Evolutionary conservation across 2,797 vertebrate genomes (phyloP), one percentile per base, ranked within the genome.

Genomic region (Melanotaenia parkinsoni): DNA sequence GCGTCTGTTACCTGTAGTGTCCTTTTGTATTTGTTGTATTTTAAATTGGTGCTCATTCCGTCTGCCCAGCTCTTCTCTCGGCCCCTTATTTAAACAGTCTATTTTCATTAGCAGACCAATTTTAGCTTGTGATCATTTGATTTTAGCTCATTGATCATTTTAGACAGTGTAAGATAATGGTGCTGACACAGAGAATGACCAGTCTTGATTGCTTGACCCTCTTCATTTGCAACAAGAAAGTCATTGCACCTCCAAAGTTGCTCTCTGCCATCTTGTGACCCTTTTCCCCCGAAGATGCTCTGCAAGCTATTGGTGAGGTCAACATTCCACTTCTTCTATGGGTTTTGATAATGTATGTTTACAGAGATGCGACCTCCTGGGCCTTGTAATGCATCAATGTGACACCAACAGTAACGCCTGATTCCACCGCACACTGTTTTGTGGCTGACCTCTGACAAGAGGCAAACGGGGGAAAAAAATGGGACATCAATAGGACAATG

Each of bases 341-440:
- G 96, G 94, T 97, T 97, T 96, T 98, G 96, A 98, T 99, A 98
- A 98, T 98, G 95, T 96, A 98, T 97, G 98, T 98, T 97, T 98
- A 96, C 95, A 96, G 96, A 98, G 97, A 95, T 87, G 85, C 97
- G 97, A 98, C 97, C 98, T 97, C 95, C 95, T 92, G 94, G 95
- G 94, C 95, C 28, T 88, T 91, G 96, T 95, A 96, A 97, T 99
- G 96, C 94, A 98, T 99, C 98, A 99, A 95, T 95, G 90, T 97
- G 97, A 97, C 97, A 96, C 13, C 81, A 93, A 94, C 96, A 96
- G 96, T 97, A 97, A 96, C 95, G 95, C 93, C 95, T 96, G 96
- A 97, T 97, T 97, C 96, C 93, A 93, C 91, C 53, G 77, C 90
- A 86, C 91, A 89, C 92, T 91, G 91, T 88, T 92, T 26, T 90